Base-by-base conservation (phyloP, 2,797 vertebrate genomes). In the Acrossocheilus wenchowensis region DNA sequence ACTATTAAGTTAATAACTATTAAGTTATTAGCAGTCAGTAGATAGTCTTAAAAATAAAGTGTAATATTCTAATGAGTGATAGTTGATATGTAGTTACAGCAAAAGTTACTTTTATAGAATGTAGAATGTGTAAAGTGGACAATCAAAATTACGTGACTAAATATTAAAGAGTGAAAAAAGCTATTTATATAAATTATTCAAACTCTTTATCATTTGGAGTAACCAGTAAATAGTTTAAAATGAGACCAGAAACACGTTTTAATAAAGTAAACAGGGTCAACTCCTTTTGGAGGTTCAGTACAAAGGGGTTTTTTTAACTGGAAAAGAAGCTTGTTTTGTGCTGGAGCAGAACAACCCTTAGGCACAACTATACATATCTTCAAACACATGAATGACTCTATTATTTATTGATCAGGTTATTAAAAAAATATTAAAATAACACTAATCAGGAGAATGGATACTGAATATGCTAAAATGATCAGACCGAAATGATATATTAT, bases 371-470 rank as follows among this genome's bases (percentile, higher is more conserved):
- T 72, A 78, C 36, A 79, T 73, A 64, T 72, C 69, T 78, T 83
- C 21, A 72, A n/a, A 79, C 21, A 64, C 36, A 73, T 64, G 34
- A 73, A 52, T 57, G 80, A 62, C 36, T 86, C 5, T 11, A 52
- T 88, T 82, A 78, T 86, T 80, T 57, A 72, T 72, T 73, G 19
- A 72, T 80, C 77, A 21, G 39, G 54, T 73, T 30, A 71, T 73
- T 73, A 3, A 74, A 19, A n/a, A n/a, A 39, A 39, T 2, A 21
- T 8, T n/a, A 72, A 39, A 39, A 43, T 14, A 39, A 73, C 26
- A 45, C 4, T 41, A 3, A 78, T 78, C 62, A 54, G 62, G 62
- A 34, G 3, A 54, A 43, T 78, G 23, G 30, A 64, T 8, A 54
- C 15, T 2, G 17, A 54, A 78, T n/a, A 64, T 66, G n/a, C 48